Evolutionary conservation across 92 coral and sea anemone species (phyloP).

Genomic region (Scolanthus callimorphus): DNA sequence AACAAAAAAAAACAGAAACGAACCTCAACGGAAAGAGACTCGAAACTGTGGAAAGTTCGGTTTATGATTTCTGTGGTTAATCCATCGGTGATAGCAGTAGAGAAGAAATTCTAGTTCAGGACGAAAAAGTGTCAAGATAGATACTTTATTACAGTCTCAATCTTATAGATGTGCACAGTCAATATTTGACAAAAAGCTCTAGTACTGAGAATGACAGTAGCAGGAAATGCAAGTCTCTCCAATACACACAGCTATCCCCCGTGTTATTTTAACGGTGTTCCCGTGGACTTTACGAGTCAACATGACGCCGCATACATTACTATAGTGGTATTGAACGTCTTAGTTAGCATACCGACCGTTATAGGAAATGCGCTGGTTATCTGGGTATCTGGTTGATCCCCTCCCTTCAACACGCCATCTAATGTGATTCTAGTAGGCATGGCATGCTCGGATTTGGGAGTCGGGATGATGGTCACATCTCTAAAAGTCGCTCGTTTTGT

Average conservation of each 20-base stretch:
- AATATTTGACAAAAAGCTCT: too few relatives aligned
- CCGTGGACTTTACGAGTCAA: slow-evolving; percentile 21
- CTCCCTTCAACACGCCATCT: slow-evolving; percentile 27
- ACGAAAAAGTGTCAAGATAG: too few relatives aligned
- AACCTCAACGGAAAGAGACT: too few relatives aligned
- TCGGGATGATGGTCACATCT: slow-evolving; percentile 25
- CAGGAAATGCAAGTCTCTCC: not conserved
- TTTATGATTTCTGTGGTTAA: too few relatives aligned
- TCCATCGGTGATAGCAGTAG: too few relatives aligned
- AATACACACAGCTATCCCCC: slow-evolving; percentile 9
- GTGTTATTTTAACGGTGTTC: slow-evolving; percentile 14
- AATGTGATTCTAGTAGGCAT: slow-evolving; percentile 30
- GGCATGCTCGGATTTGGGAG: slow-evolving; percentile 41
- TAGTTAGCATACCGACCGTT: slow-evolving; percentile 22
- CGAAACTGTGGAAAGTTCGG: too few relatives aligned
- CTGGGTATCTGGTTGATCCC: slow-evolving; percentile 28
- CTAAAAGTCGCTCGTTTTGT: slow-evolving; percentile 25
- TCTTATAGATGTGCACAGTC: too few relatives aligned
- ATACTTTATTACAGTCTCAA: too few relatives aligned
- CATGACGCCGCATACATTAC: slow-evolving; percentile 10
- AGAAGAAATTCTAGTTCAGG: too few relatives aligned
- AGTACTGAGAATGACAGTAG: too few relatives aligned
- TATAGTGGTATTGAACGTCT: slow-evolving; percentile 14
- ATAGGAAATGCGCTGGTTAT: slow-evolving; percentile 21
- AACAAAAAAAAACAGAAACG: too few relatives aligned